Evolutionary conservation across 2,113 vertebrate species (phyloP).

Genomic region (Lepus europaeus): DNA sequence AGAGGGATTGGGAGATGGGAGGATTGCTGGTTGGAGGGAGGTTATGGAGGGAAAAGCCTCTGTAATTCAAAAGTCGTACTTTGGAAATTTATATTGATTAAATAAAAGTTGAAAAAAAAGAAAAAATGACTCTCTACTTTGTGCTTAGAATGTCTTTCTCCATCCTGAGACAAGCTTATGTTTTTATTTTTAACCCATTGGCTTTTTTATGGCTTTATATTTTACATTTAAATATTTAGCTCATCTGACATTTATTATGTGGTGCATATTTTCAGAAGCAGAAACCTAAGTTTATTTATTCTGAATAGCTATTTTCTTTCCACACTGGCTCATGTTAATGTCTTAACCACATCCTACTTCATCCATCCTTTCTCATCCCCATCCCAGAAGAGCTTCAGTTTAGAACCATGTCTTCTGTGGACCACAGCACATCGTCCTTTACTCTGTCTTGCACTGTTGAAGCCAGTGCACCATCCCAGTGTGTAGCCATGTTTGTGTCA

Average conservation of each 20-base stretch:
- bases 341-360: background rate
- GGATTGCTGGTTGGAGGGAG: no score
- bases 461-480: background rate
- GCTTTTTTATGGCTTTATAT: background rate
- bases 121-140: background rate
- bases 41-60: no score
- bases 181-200: background rate
- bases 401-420: background rate
- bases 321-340: background rate
- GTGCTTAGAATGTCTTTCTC: background rate
- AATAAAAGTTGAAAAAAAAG: no score
- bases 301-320: background rate
- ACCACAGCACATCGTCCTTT: background rate
- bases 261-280: background rate
- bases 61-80: no score
- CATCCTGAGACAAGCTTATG: background rate
- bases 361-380: background rate
- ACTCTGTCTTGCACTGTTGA: background rate
- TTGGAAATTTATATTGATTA: no score
- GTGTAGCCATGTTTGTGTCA: background rate
- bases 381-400: background rate
- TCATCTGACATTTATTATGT: background rate
- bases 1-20: no score
- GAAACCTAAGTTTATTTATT: background rate
- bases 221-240: slow-evolving; percentile 1